Percentiles rank a stretch among this genome's conserved stretches.
phyloP scores from a whole-genome alignment of 2,888 invertebrate genomes.

The Eristalis pertinax region DNA sequence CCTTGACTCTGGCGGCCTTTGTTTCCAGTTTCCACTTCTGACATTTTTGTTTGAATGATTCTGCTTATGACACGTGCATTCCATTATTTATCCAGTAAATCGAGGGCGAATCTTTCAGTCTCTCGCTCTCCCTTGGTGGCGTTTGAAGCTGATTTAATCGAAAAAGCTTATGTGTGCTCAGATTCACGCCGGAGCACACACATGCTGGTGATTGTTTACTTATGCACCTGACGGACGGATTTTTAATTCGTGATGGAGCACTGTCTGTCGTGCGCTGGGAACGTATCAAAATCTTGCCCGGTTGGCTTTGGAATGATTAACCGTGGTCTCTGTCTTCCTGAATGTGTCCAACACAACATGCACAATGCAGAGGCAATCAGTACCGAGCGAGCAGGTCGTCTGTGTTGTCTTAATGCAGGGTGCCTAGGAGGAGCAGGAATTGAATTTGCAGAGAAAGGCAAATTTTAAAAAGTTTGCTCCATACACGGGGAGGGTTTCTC shows the following conservation, averaged over 20 bases:
- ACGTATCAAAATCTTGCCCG: no score
- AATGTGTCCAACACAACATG: no score
- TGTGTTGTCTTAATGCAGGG: no score
- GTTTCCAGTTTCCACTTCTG: constrained; percentile 27
- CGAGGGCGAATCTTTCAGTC: background rate
- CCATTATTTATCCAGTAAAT: constrained; percentile 28
- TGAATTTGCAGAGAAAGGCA: no score
- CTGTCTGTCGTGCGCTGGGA: background rate
- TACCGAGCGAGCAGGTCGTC: no score
- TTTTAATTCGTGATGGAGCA: constrained; percentile 12
- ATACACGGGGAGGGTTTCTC: no score
- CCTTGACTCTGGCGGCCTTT: constrained; percentile 12
- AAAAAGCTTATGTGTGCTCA: background rate
- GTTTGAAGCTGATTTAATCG: background rate
- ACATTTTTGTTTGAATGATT: constrained; percentile 21
- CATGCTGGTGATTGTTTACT: background rate
- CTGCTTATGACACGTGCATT: constrained; percentile 36
- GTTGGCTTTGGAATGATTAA: no score
- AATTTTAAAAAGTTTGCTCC: no score
- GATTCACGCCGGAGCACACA: background rate
- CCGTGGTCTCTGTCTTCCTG: no score
- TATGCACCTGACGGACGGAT: background rate
- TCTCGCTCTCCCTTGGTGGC: background rate
- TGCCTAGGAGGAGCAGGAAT: no score
- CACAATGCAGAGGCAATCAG: no score